Base-by-base conservation (phyloP, 2,113 vertebrate genomes). In the Toxostoma redivivum region DNA sequence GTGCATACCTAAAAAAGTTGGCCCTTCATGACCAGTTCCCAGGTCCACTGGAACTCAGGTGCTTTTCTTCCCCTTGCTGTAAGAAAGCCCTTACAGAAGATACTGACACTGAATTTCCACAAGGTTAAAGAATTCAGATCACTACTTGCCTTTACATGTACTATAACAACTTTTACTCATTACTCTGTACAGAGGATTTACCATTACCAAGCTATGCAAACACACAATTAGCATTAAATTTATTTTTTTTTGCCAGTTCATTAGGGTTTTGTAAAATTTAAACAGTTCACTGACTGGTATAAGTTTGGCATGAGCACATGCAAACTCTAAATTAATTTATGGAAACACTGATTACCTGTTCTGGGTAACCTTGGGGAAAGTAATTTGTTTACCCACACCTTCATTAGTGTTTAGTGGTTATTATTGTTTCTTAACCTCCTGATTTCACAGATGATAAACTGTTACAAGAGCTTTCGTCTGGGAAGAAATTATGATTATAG, bases 271-370 rank as follows among this genome's bases (percentile, higher is more conserved):
- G 18, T 87, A 44, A 37, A 56, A 76, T 51, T 87, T 20, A 22
- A 0, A 6, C 23, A 70, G 2, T 53, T 69, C n/a, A 22, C 47
- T 74, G 47, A 47, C 15, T n/a, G 25, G 12, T 73, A 0, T 28
- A 50, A 79, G 8, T 76, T 40, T 71, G 44, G 23, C 25, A 88
- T 23, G 51, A 71, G 37, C n/a, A 35, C 7, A 30, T 70, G 40
- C 1, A 76, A 57, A 69, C 69, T 47, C n/a, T 80, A 28, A 83
- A 45, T 23, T 66, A 5, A 15, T 48, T 71, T 76, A 11, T 60
- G 30, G 62, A 37, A 87, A 50, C 5, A 33, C 37, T 53, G 12
- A 7, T 56, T 24, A 35, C 7, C 14, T 76, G 7, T 71, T 86
- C 40, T 16, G 6, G 30, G 7, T 54, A 31, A 37, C 56, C 20